Evolutionary conservation across 2,888 invertebrate species (phyloP).

Genomic region (Ornithoptera alexandrae): DNA sequence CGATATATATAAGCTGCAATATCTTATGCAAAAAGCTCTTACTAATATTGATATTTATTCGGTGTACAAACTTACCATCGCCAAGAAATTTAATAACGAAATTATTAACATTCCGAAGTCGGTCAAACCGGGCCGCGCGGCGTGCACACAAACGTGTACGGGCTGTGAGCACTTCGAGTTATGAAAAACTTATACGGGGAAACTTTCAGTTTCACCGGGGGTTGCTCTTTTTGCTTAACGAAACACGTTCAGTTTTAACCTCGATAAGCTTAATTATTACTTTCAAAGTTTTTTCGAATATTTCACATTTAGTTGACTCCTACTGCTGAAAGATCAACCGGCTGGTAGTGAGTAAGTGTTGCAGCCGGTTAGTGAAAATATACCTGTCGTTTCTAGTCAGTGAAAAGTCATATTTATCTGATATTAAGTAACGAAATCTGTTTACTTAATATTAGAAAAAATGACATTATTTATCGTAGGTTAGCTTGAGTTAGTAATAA

Average conservation of each 20-base stretch:
- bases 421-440: too few species aligned
- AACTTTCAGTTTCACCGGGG: constrained; percentile 2
- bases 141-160: not conserved
- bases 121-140: not conserved
- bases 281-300: not conserved
- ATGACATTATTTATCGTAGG: too few species aligned
- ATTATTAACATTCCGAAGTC: not conserved
- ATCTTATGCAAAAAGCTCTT: too few species aligned
- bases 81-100: not conserved
- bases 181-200: constrained; percentile 1
- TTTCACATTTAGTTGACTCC: not conserved
- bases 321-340: too few species aligned
- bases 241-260: not conserved
- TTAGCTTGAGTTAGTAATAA: too few species aligned
- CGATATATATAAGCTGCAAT: too few species aligned
- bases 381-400: too few species aligned
- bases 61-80: not conserved
- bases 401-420: too few species aligned
- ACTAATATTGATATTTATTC: too few species aligned
- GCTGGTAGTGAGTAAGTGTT: too few species aligned
- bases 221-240: not conserved
- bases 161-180: not conserved
- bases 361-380: too few species aligned
- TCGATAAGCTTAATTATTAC: not conserved
- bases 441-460: too few species aligned